phyloP scores from a whole-genome alignment of 2,888 invertebrate species.

The Megaustenia siamemsis region DNA sequence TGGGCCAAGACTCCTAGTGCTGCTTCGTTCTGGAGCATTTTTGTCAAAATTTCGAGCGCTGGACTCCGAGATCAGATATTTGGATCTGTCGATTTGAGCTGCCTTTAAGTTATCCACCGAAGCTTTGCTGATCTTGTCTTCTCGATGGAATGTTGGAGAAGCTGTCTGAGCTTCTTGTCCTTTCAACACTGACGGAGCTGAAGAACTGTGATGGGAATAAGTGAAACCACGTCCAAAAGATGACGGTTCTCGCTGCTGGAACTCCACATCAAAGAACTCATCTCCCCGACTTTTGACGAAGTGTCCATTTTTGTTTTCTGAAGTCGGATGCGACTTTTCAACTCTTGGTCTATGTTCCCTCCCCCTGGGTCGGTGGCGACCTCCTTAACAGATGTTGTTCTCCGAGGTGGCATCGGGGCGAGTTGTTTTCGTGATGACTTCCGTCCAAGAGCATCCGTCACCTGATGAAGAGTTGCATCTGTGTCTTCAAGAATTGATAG shows the following conservation, averaged over 20 bases:
- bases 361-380: slow-evolving; percentile 58
- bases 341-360: slow-evolving; percentile 68
- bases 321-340: slow-evolving; percentile 73
- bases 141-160: slow-evolving; percentile 6
- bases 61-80: slow-evolving; percentile 72
- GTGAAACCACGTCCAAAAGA: slow-evolving; percentile 25
- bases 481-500: slow-evolving; percentile 69
- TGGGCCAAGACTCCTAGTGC: slow-evolving; percentile 62
- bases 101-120: slow-evolving; percentile 72
- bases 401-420: slow-evolving; percentile 89
- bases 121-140: slow-evolving; percentile 59
- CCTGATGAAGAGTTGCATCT: slow-evolving; percentile 69
- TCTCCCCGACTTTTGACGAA: slow-evolving; percentile 63
- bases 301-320: slow-evolving; percentile 75
- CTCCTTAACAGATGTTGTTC: slow-evolving; percentile 89
- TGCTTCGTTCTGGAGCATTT: slow-evolving; percentile 60
- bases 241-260: slow-evolving; percentile 6
- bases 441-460: slow-evolving; percentile 69
- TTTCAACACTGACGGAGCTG: slow-evolving; percentile 34
- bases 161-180: slow-evolving; percentile 26
- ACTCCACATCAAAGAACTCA: slow-evolving; percentile 23
- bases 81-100: slow-evolving; percentile 72
- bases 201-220: slow-evolving; percentile 26
- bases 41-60: slow-evolving; percentile 66
- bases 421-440: slow-evolving; percentile 68